Evolutionary conservation across 2,888 invertebrate genomes (phyloP), one percentile per base, ranked within the genome.

Genomic region (Drosophila anomelani): DNA sequence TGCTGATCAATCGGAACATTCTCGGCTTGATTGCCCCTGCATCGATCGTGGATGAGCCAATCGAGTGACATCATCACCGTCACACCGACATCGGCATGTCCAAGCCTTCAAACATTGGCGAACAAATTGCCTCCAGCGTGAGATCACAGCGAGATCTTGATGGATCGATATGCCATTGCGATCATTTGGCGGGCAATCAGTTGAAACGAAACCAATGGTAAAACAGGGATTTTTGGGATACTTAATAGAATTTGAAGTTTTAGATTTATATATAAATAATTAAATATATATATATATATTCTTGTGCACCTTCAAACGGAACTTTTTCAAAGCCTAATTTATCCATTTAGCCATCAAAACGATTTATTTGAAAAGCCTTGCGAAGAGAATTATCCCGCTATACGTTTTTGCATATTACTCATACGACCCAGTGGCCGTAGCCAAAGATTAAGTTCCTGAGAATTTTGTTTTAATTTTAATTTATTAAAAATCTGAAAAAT

Each of bases 41-140:
- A 41, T n/a, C 13, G 23, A 17, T 46, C 38, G 53, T 64, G 64
- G 66, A 64, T 64, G 66, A 46, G 66, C 54, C 64, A 67, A 54
- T 41, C 64, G 26, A 41, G 54, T 67, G 67, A 64, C 67, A 64
- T 67, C 67, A 67, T 15, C 38, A 38, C 4, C n/a, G 38, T 8
- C 38, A 56, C 38, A 38, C 4, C n/a, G 38, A 12, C 38, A 56
- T 60, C 47, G 61, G 39, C 34, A 26, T 60, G 60, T 49, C 44
- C 54, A 47, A 55, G 20, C 64, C 67, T 55, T 41, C 47, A 12
- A 44, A 17, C 41, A 55, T 13, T 13, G 41, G 23, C 53, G 34
- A 66, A n/a, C 62, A 58, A 47, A 66, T 66, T 38, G 62, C 29
- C 29, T 17, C 10, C 38, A 39, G 38, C 39, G 66, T 67, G 67